Percentiles rank a stretch among this genome's conserved stretches.
Conservation (phyloP, 2,888 invertebrate species). For the Tetanocera ferruginea region DNA sequence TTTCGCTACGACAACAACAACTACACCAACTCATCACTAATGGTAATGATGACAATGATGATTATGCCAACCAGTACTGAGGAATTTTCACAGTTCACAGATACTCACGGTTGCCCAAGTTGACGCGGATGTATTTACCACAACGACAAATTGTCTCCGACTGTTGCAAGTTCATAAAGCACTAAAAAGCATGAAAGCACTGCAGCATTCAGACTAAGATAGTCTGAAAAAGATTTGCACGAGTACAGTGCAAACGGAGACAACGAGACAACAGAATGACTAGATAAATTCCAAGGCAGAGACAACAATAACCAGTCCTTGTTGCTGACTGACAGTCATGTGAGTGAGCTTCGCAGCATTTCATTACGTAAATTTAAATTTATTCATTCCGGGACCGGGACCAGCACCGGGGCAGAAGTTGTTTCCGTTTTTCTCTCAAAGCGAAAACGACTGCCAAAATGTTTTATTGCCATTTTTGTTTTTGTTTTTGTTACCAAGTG, state of each 20-base stretch:
- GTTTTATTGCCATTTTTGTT: constrained; percentile 27
- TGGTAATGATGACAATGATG: constrained; percentile 29
- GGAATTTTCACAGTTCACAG: neutral
- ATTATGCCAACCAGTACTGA: neutral
- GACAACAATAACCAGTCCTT: neutral
- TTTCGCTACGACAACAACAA: neutral
- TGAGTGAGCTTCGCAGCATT: neutral
- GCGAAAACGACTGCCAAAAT: constrained; percentile 18
- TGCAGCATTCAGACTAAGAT: neutral
- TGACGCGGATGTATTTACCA: constrained; percentile 14
- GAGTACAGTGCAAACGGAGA: neutral
- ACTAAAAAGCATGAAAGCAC: neutral
- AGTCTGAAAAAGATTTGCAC: neutral
- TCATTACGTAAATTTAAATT: constrained; percentile 30
- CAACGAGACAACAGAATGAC: neutral
- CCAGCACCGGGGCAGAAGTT: neutral
- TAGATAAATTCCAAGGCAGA: neutral
- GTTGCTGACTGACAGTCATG: constrained; percentile 14
- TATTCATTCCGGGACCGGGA: constrained; percentile 33
- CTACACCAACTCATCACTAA: constrained; percentile 12
- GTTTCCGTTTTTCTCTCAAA: neutral
- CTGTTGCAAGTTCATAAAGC: neutral
- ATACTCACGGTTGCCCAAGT: neutral
- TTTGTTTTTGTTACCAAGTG: neutral
- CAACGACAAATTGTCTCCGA: constrained; percentile 15